Evolutionary conservation across 2,888 invertebrate species (phyloP).

Genomic region (Drosophila putrida): DNA sequence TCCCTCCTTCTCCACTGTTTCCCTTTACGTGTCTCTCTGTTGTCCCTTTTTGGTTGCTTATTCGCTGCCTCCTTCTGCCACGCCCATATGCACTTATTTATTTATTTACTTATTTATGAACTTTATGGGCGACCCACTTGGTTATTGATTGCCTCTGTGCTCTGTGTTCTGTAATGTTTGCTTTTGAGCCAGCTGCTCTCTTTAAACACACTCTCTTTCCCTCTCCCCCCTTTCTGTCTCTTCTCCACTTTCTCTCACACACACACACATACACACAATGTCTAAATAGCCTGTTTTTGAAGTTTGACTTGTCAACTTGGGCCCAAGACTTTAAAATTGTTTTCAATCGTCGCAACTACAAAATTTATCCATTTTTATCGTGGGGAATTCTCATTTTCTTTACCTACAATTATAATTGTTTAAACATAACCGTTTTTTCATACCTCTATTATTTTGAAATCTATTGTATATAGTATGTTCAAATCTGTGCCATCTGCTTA

Average conservation of each 20-base stretch:
- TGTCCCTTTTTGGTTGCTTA: conserved; percentile 17
- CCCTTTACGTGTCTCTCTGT: too few relatives aligned
- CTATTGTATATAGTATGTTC: too few relatives aligned
- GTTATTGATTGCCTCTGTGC: conserved; percentile 63
- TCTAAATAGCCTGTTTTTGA: conserved; percentile 1
- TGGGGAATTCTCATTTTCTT: not conserved
- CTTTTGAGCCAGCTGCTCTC: conserved; percentile 23
- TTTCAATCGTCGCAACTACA: conserved; percentile 7
- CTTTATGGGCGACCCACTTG: conserved; percentile 45
- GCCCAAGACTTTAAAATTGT: conserved; percentile 1
- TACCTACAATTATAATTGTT: not conserved
- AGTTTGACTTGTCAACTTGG: conserved; percentile 10
- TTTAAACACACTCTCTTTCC: conserved; percentile 11
- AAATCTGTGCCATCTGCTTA: too few relatives aligned
- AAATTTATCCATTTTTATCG: not conserved
- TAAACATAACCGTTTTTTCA: not conserved
- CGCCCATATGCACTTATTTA: conserved; percentile 47
- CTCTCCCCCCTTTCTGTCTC: conserved; percentile 6
- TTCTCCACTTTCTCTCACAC: conserved; percentile 1
- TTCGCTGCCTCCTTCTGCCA: conserved; percentile 22
- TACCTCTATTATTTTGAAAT: too few relatives aligned
- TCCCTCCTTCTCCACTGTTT: not conserved
- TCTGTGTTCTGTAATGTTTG: conserved; percentile 17
- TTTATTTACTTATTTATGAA: conserved; percentile 63
- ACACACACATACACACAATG: conserved; percentile 2